Conservation (phyloP, 2,113 vertebrate species). For the Brienomyrus brachyistius region DNA sequence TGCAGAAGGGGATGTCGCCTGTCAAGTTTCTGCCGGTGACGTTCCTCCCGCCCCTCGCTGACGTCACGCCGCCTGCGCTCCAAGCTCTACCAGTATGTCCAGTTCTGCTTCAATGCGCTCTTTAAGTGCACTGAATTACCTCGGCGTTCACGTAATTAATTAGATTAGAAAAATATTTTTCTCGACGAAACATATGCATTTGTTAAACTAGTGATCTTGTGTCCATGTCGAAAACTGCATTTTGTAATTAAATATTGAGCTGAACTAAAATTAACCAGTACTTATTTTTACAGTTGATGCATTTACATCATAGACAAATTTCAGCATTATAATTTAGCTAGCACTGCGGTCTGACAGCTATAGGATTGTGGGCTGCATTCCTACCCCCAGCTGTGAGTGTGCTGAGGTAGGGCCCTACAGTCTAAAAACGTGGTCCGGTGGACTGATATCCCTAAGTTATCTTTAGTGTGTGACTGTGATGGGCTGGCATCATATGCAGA, state of each 20-base stretch:
- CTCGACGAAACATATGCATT: not conserved
- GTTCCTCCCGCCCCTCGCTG: constrained; percentile 21
- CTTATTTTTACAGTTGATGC: not conserved
- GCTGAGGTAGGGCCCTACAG: not conserved
- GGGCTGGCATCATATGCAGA: not conserved
- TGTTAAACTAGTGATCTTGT: not conserved
- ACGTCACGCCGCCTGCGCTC: constrained; percentile 38
- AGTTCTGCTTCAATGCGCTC: not conserved
- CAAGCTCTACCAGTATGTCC: constrained; percentile 25
- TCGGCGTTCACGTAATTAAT: not conserved
- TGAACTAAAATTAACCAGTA: not conserved
- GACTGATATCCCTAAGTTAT: not conserved
- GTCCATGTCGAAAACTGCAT: not conserved
- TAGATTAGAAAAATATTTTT: not conserved
- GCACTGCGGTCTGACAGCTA: not conserved
- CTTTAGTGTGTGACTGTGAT: not conserved
- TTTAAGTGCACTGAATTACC: not conserved
- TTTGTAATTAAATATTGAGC: not conserved
- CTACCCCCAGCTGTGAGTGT: not conserved
- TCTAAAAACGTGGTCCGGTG: not conserved
- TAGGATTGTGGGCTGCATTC: not conserved
- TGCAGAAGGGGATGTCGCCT: not conserved
- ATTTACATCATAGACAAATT: not conserved
- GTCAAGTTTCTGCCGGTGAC: constrained; percentile 7
- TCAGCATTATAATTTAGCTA: not conserved